Evolutionary conservation across 2,797 vertebrate species (phyloP).

Genomic region (Alectoris magna): DNA sequence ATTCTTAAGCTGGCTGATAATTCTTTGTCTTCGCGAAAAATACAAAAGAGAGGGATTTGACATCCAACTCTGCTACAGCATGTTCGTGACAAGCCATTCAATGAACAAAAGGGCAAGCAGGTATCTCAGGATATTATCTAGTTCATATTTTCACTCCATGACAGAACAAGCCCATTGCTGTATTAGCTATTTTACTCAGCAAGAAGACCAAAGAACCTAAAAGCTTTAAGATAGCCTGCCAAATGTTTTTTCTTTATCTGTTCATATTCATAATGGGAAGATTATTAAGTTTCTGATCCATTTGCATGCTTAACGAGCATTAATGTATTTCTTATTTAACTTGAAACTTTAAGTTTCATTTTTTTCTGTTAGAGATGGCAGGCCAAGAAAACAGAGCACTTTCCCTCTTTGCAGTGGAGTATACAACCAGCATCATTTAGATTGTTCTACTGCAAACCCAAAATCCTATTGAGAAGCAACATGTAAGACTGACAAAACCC

Average conservation of each 20-base stretch:
- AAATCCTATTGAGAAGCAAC: background rate
- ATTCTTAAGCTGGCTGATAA: background rate
- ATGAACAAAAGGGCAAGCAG: background rate
- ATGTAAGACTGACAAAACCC: background rate
- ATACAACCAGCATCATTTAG: background rate
- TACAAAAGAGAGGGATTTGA: background rate
- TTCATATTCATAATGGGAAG: background rate
- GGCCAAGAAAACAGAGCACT: background rate
- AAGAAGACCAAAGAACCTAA: background rate
- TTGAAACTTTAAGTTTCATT: background rate
- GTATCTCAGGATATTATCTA: background rate
- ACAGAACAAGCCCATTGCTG: background rate
- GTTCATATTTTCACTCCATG: background rate
- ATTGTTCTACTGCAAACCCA: constrained; percentile 40
- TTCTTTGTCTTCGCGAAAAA: background rate
- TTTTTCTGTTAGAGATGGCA: background rate
- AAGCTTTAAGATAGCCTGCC: background rate
- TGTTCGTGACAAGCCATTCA: background rate
- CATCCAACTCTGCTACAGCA: constrained; percentile 8
- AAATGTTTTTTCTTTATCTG: background rate
- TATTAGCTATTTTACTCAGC: background rate
- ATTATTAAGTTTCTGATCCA: background rate
- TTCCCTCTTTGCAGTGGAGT: background rate
- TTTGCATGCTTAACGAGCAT: background rate
- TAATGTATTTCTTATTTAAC: background rate